Evolutionary conservation across 35 echinoderm and acorn worm species (phyloP), one percentile per base, ranked within the genome.

Genomic region (Strongylocentrotus purpuratus): DNA sequence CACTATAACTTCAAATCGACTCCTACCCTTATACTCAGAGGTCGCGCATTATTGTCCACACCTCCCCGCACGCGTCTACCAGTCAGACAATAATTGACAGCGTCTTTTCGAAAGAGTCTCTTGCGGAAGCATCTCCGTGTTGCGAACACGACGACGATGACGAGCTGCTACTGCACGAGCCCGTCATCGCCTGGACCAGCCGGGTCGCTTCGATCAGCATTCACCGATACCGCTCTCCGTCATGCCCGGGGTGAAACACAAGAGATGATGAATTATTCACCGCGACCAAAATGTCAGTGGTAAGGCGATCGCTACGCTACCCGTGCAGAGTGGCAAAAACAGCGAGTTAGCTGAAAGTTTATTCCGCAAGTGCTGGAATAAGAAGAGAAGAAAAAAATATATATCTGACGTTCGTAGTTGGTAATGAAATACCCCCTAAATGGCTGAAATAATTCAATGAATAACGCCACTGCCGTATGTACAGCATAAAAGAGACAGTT

Each of bases 201-300:
- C 65, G 65, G 65, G 65, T 78, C 65, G 22, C 65, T 78, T 78
- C 65, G 22, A 78, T 78, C 65, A 78, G 65, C 65, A 78, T 78
- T 78, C 65, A n/a, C 65, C 65, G 65, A n/a, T 78, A 28, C 65
- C 65, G 65, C 65, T 78, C 65, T 78, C 20, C 65, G 65, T 78
- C 65, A 78, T 18, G 65, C 65, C 65, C 65, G 65, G 25, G 65
- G 65, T 78, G 65, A 78, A 78, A 78, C 65, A 78, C 20, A 28
- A 78, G 65, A 78, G 65, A 28, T 78, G 65, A 78, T 78, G 65
- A 78, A 78, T 78, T 78, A 78, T 78, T 78, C 65, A 78, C 65
- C 22, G 65, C 65, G 25, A 78, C 65, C 65, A 78, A 78, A 78
- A 78, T 78, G 65, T 28, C 65, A 78, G 20, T 78, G 65, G 65